These are phyloP conservation scores for Phainopepla nitens DNA, from an alignment of 2,113 vertebrate species.

Conservation along the genomic window DNA sequence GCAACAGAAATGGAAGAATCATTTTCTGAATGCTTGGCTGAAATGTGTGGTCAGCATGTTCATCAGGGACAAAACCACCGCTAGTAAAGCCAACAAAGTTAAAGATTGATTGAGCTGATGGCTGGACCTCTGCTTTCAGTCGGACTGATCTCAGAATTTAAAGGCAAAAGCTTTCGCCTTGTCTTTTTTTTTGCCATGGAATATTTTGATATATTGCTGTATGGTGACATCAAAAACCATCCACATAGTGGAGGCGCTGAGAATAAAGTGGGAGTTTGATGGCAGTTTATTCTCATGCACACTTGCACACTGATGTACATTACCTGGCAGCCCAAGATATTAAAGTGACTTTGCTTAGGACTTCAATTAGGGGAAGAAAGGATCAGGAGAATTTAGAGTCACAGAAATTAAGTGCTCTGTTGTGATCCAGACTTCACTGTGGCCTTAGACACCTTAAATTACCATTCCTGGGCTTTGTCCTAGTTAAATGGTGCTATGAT, in stretches of 20 bases:
- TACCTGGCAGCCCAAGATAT: background rate
- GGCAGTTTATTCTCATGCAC: background rate
- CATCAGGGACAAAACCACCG: background rate
- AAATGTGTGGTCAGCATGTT: background rate
- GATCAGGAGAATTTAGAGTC: background rate
- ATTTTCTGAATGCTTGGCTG: background rate
- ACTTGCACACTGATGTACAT: rapidly evolving
- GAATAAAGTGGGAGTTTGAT: background rate
- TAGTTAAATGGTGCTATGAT: background rate
- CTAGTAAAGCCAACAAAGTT: background rate
- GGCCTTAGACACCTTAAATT: background rate
- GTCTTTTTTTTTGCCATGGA: background rate
- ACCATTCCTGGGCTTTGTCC: background rate
- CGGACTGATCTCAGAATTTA: background rate
- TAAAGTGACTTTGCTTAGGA: background rate
- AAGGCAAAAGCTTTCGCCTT: background rate
- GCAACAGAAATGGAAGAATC: background rate
- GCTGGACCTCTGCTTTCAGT: background rate
- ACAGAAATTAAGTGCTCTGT: background rate
- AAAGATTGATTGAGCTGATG: background rate
- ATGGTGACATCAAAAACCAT: background rate
- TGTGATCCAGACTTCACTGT: background rate
- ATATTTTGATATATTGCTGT: background rate
- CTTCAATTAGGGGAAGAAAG: background rate
- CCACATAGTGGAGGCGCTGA: background rate